Conservation (phyloP, 2,888 invertebrate genomes). For the Metallyticus violacea region DNA sequence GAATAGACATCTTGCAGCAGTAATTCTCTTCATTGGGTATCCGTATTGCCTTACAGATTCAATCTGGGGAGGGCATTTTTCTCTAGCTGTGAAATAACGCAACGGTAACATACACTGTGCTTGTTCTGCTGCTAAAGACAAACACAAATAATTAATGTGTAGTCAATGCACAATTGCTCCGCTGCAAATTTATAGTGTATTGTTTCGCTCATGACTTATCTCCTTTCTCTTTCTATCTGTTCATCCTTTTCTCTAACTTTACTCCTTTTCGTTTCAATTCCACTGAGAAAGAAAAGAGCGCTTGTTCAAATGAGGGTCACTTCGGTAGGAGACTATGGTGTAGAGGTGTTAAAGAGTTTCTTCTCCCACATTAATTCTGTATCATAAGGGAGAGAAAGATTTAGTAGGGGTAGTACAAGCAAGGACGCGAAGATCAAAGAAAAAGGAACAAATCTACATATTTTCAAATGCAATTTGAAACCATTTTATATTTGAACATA, state of each 20-base stretch:
- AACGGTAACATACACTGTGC: background rate
- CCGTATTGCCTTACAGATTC: background rate
- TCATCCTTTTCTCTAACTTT: background rate
- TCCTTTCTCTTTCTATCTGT: background rate
- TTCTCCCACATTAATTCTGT: no score
- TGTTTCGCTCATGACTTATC: background rate
- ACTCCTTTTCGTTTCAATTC: background rate
- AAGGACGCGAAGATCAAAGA: no score
- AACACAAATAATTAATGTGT: background rate
- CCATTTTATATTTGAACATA: no score
- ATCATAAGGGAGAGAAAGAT: no score
- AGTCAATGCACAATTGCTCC: constrained; percentile 1
- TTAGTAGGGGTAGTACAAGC: no score
- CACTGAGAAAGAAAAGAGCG: background rate
- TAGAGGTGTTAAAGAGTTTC: no score
- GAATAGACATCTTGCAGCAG: background rate
- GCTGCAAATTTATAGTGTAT: constrained; percentile 1
- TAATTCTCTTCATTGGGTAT: background rate
- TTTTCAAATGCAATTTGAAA: no score
- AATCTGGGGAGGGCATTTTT: background rate
- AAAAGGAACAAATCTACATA: no score
- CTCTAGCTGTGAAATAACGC: background rate
- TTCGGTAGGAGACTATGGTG: no score
- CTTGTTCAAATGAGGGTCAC: no score
- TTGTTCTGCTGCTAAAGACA: background rate